These are phyloP conservation scores for Chymomyza caudatula DNA, from an alignment of 2,888 invertebrate genomes.

Conservation along the genomic window DNA sequence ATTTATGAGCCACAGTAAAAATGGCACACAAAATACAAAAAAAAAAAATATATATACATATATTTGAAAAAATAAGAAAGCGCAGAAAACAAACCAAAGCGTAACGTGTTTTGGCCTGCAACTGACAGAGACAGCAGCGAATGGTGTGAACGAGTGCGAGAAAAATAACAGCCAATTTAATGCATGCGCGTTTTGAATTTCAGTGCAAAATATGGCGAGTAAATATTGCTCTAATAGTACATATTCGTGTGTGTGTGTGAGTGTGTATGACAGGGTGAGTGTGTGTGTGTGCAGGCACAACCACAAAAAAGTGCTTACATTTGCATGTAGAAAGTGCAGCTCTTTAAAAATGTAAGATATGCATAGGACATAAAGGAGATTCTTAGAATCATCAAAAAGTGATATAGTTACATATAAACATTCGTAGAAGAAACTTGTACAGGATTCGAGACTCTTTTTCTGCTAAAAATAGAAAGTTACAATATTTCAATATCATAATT, in stretches of 20 bases:
- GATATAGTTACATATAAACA: too few relatives aligned
- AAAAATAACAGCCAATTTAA: conserved; percentile 46
- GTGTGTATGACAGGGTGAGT: background rate
- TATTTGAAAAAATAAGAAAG: background rate
- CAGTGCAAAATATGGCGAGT: conserved; percentile 42
- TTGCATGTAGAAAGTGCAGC: background rate
- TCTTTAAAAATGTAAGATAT: background rate
- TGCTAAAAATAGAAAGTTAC: too few relatives aligned
- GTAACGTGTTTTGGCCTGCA: background rate
- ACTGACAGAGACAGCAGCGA: background rate
- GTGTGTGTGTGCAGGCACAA: background rate
- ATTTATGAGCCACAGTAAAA: conserved; percentile 29
- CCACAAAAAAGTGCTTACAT: background rate
- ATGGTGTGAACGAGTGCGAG: conserved; percentile 9
- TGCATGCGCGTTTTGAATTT: conserved; percentile 55
- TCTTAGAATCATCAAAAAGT: too few relatives aligned
- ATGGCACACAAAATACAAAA: background rate
- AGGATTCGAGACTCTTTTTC: too few relatives aligned
- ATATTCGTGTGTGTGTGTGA: background rate
- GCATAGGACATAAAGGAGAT: too few relatives aligned
- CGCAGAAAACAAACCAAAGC: conserved; percentile 13
- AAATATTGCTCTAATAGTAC: background rate
- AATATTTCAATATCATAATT: too few relatives aligned
- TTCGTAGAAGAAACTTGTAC: too few relatives aligned
- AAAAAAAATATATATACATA: background rate